Evolutionary conservation across 2,113 vertebrate genomes (phyloP), one percentile per base, ranked within the genome.

Genomic region (Hippocampus barbouri): DNA sequence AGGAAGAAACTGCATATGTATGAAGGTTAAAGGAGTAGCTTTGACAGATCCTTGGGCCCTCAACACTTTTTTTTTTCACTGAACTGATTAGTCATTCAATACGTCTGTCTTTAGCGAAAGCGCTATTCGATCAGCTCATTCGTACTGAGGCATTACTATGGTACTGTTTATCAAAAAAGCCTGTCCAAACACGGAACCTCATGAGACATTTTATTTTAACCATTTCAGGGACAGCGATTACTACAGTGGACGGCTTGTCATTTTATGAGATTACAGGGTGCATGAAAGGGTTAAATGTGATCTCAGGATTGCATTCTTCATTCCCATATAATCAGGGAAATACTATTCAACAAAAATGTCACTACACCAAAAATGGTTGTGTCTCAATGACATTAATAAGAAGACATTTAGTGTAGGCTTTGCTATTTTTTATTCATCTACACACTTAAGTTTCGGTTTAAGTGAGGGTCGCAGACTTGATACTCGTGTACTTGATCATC

Each of bases 401-500:
- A 61, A 18, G 15, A 20, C 25, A 1, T 34, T 61, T 16, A 34
- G 27, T 18, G 16, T 8, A 18, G 12, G 16, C 59, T 61, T 5
- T 34, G 16, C 18, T 34, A 34, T 34, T 61, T 61, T 38, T 38
- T 38, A 38, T 38, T 38, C 8, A 0, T 18, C 27, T 9, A 18
- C 15, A 27, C 4, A 16, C 3, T 61, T 16, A 34, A 34, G 59
- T 66, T n/a, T 59, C 41, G 66, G 10, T 15, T 25, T 27, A 51
- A 68, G 34, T 15, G 38, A 63, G 25, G 15, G 72, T 40, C 21
- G 73, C n/a, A 51, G 60, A 68, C 77, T 92, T 88, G 75, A 79
- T 80, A 77, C 90, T 93, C 0, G 14, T 89, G 65, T 94, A 95
- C 70, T 56, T 89, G 30, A 94, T 90, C 86, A 92, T 94, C 94